A percentile compares a stretch with the other conserved stretches of the same genome.
Evolutionary conservation across 1,140 invertebrate genomes (phyloP).

Genomic region (Scylla paramamosain): DNA sequence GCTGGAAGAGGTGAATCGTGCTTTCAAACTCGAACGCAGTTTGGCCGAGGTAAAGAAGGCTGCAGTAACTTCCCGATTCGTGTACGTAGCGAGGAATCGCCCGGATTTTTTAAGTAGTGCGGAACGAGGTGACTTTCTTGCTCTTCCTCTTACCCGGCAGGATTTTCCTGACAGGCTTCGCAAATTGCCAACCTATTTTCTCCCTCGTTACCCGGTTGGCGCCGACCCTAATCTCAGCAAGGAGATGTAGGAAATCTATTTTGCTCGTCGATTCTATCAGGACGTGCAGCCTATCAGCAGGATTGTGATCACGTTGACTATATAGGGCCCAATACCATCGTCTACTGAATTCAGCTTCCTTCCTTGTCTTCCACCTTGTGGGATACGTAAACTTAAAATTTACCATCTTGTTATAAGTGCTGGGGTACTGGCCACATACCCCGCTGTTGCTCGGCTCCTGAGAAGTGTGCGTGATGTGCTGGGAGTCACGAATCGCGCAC

Average conservation of each 20-base stretch:
- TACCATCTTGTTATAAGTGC: not conserved
- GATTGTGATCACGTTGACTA: not conserved
- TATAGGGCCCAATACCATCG: not conserved
- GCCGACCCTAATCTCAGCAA: not conserved
- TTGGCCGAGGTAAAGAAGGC: slow-evolving; percentile 22
- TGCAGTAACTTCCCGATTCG: not conserved
- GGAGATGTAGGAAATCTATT: not conserved
- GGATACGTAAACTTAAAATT: not conserved
- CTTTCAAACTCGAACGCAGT: not conserved
- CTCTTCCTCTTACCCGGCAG: not conserved
- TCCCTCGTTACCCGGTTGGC: not conserved
- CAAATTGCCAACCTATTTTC: not conserved
- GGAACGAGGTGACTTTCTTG: not conserved
- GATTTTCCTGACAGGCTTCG: no score
- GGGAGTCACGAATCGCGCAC: not conserved
- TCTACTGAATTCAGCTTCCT: not conserved
- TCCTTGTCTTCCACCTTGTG: not conserved
- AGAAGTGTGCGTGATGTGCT: slow-evolving; percentile 32
- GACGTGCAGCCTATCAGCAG: not conserved
- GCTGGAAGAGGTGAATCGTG: not conserved
- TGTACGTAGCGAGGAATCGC: not conserved
- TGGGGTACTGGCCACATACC: not conserved
- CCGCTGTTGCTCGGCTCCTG: not conserved
- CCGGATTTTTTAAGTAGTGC: not conserved
- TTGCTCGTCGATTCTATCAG: slow-evolving; percentile 45